Percentiles rank a stretch among this genome's conserved stretches.
Conservation (phyloP, 2,113 vertebrate species). For the Vulpes ferrilata region DNA sequence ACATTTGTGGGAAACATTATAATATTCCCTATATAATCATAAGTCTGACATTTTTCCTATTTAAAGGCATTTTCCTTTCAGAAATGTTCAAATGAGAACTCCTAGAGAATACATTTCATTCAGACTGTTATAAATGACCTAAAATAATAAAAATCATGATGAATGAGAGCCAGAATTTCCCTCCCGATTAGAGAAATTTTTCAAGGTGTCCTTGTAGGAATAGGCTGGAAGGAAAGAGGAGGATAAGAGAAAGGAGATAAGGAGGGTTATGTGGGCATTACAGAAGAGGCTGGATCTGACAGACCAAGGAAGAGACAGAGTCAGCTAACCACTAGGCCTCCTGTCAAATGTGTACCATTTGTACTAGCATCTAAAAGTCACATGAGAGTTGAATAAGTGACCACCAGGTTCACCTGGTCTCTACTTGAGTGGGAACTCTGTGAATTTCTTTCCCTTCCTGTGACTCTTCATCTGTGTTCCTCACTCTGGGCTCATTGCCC, state of each 20-base stretch:
- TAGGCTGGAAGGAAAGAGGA: not conserved
- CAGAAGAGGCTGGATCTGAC: not conserved
- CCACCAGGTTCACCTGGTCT: not conserved
- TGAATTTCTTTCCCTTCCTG: not conserved
- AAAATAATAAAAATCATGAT: conserved; percentile 75
- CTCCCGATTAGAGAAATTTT: conserved; percentile 43
- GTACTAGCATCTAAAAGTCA: not conserved
- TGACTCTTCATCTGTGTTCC: not conserved
- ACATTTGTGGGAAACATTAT: conserved; percentile 59
- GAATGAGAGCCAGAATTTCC: conserved; percentile 58
- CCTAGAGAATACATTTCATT: conserved; percentile 66
- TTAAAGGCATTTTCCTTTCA: conserved; percentile 63
- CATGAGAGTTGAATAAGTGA: not conserved
- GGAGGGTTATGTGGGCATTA: not conserved
- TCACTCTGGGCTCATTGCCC: not conserved
- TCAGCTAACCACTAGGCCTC: not conserved
- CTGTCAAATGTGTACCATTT: not conserved
- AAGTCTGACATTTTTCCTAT: conserved; percentile 63
- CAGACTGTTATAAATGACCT: conserved; percentile 64
- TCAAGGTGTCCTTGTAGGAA: conserved; percentile 55
- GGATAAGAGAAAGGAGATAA: not conserved
- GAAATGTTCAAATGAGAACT: conserved; percentile 61
- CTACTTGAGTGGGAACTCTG: not conserved
- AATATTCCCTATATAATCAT: conserved; percentile 67
- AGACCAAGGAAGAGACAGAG: not conserved